These are phyloP conservation scores for Phoebastria nigripes DNA, from an alignment of 2,797 vertebrate species.

Conservation along the genomic window DNA sequence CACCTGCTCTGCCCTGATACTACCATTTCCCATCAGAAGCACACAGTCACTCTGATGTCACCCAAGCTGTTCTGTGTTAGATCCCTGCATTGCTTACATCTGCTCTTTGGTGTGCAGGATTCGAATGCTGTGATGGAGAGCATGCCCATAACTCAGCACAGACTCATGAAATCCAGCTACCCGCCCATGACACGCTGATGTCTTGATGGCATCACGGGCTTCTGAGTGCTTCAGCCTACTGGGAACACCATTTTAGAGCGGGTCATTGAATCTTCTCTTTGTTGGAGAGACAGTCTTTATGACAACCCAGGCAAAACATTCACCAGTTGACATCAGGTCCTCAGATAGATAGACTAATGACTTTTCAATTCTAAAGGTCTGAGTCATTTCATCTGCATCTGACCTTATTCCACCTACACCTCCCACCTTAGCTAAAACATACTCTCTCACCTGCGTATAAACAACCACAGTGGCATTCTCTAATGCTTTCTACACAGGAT, in stretches of 20 bases:
- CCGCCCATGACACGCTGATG: neutral
- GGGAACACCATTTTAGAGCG: neutral
- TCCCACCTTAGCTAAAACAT: neutral
- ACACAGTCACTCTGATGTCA: conserved; percentile 73
- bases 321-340: neutral
- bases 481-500: neutral
- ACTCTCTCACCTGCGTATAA: neutral
- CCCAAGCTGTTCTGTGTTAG: conserved; percentile 73
- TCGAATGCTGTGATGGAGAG: conserved; percentile 14
- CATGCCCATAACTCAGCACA: conserved; percentile 21
- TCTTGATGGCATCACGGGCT: conserved; percentile 17
- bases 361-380: neutral
- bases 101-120: conserved; percentile 46
- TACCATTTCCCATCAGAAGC: conserved; percentile 70
- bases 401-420: conserved; percentile 8
- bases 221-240: conserved; percentile 24
- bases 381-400: conserved; percentile 7
- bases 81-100: conserved; percentile 70
- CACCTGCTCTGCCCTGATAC: conserved; percentile 73
- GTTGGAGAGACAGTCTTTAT: neutral
- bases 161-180: conserved; percentile 21
- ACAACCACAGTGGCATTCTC: neutral
- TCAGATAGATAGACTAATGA: neutral
- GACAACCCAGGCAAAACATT: neutral
- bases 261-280: neutral